phyloP scores from a whole-genome alignment of 35 echinoderm and acorn worm species.

The Heliocidaris erythrogramma region DNA sequence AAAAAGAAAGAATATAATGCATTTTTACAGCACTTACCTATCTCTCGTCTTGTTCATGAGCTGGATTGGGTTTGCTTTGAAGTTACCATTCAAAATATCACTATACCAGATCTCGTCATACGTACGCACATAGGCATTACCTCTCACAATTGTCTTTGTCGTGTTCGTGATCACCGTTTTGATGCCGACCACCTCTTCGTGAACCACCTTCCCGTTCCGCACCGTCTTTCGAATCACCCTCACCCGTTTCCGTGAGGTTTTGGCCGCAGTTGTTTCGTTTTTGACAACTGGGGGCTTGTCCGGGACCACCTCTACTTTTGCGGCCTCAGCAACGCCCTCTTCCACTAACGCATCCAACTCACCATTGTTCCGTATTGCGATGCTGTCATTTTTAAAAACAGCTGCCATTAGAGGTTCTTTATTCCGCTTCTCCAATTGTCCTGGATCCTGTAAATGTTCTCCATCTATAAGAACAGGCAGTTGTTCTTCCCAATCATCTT shows the following conservation, averaged over 20 bases:
- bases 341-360: neutral
- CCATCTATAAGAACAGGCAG: neutral
- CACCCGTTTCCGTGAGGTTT: neutral
- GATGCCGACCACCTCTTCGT: constrained; percentile 14
- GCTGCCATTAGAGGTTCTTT: neutral
- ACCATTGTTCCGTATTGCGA: neutral
- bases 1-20: too few relatives aligned
- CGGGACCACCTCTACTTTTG: neutral
- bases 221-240: neutral
- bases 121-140: neutral
- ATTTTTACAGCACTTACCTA: too few relatives aligned
- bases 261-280: neutral
- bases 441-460: neutral
- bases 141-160: neutral
- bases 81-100: constrained; percentile 31
- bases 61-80: neutral
- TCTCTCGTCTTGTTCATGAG: neutral
- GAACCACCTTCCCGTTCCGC: neutral
- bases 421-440: neutral
- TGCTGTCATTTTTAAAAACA: neutral
- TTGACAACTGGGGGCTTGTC: neutral
- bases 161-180: neutral
- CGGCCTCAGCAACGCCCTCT: too few relatives aligned
- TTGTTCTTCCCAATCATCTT: neutral
- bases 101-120: constrained; percentile 23